A percentile compares a stretch with the other conserved stretches of the same genome.
Evolutionary conservation across 1,140 invertebrate species (phyloP).

Genomic region (Calephelis nemesis): DNA sequence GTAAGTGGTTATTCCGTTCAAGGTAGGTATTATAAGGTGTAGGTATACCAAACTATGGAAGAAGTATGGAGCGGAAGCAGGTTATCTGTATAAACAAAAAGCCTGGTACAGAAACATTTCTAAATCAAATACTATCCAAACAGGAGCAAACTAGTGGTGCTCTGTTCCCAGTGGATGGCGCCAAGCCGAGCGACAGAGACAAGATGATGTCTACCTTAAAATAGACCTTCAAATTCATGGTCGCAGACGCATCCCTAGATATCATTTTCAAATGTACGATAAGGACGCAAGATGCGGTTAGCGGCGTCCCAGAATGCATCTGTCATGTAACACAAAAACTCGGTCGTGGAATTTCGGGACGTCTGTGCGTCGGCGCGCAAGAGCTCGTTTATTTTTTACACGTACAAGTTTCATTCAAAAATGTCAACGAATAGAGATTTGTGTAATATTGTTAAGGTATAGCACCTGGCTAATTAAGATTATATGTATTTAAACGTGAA

Average conservation of each 20-base stretch:
- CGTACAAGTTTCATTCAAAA: conserved; percentile 73
- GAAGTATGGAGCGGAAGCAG: conserved; percentile 4
- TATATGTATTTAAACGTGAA: neutral
- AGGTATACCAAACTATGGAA: neutral
- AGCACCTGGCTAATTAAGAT: conserved; percentile 37
- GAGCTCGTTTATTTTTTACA: conserved; percentile 71
- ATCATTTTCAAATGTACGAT: conserved; percentile 61
- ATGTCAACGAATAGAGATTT: conserved; percentile 72
- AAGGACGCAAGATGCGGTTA: conserved; percentile 74
- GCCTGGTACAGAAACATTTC: conserved; percentile 49
- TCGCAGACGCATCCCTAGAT: conserved; percentile 58
- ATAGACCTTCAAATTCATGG: conserved; percentile 67
- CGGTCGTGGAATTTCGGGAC: conserved; percentile 73
- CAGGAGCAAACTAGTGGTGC: conserved; percentile 55
- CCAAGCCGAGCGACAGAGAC: conserved; percentile 59
- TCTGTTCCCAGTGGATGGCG: conserved; percentile 49
- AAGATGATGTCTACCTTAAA: conserved; percentile 59
- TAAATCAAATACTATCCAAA: conserved; percentile 55
- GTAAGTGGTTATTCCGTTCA: too few relatives aligned
- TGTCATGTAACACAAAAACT: conserved; percentile 74
- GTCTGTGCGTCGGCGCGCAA: conserved; percentile 56
- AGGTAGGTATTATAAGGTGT: too few relatives aligned
- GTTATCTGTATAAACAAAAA: conserved; percentile 51
- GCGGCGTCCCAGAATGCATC: conserved; percentile 74
- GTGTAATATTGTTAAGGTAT: conserved; percentile 76